Base-by-base conservation (phyloP, 2,113 vertebrate species). In the Symphodus melops region DNA sequence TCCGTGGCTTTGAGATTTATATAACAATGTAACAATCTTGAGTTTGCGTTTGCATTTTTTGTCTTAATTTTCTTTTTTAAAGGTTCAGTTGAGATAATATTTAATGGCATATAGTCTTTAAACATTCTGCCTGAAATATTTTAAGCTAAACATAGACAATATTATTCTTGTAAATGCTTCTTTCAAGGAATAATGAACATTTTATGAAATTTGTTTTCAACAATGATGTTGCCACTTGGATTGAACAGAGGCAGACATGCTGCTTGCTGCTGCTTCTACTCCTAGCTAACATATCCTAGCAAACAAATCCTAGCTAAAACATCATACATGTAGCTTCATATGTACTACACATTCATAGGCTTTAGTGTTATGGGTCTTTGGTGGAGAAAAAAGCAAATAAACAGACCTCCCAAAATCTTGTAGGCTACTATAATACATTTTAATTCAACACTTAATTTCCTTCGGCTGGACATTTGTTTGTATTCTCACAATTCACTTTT, bases 31-130 rank as follows among this genome's bases (percentile, higher is more conserved):
- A 4, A 1, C n/a, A 0, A 52, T 64, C 28, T 56, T 33, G 28
- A 23, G 12, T 62, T 66, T 77, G 44, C 72, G 21, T 75, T 16
- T 67, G n/a, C 16, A 9, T 52, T 49, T 59, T 25, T 16, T 16
- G 12, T 66, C 12, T 53, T 20, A 58, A 16, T 19, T 28, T 39
- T 23, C 3, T 23, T 28, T 39, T n/a, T 5, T 25, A 52, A 8
- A 25, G 13, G 58, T 58, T 3, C 66, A 46, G 17, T 4, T 9
- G 25, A 11, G 28, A 19, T 2, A 46, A n/a, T 41, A n/a, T 11
- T 54, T 8, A 55, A 48, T 28, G 37, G 16, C 11, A 14, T 66
- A 17, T 2, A 17, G 17, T 52, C 61, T 20, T 37, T 12, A 23
- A 14, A 67, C 52, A 41, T 12, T 55, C 5, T 8, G 21, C 41